Percentiles rank a stretch among this genome's conserved stretches.
Evolutionary conservation across 2,113 vertebrate species (phyloP).

Genomic region (Cynoglossus semilaevis): DNA sequence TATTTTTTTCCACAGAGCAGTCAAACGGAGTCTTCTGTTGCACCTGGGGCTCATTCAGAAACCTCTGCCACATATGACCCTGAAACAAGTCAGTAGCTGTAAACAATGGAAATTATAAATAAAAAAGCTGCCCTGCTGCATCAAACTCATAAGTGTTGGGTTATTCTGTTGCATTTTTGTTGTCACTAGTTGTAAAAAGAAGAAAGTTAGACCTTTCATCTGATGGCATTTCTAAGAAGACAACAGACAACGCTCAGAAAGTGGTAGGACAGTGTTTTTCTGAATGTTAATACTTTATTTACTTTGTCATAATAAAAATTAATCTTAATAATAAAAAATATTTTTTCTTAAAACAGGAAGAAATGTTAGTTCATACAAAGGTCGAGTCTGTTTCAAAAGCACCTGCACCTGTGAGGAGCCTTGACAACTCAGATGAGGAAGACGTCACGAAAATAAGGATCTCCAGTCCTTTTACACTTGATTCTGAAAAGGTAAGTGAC

Average conservation of each 20-base stretch:
- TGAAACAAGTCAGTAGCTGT: constrained; percentile 54
- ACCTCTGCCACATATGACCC: constrained; percentile 42
- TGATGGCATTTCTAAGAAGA: constrained; percentile 35
- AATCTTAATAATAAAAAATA: no score
- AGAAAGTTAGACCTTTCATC: constrained; percentile 63
- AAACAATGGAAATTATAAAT: no score
- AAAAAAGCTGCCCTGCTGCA: no score
- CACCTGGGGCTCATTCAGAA: constrained; percentile 47
- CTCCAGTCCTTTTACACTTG: constrained; percentile 75
- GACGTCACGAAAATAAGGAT: constrained; percentile 73
- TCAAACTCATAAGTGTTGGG: no score
- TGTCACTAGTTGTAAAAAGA: constrained; percentile 60
- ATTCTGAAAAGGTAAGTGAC: constrained; percentile 79
- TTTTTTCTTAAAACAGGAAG: no score
- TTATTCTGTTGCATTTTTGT: constrained; percentile 4
- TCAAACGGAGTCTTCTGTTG: constrained; percentile 40
- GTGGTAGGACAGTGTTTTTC: constrained; percentile 25
- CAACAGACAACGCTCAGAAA: constrained; percentile 32
- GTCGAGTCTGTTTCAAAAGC: constrained; percentile 39
- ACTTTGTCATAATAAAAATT: no score
- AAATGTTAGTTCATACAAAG: constrained; percentile 41
- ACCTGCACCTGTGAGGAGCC: constrained; percentile 32
- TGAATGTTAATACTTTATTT: background rate
- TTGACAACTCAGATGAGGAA: constrained; percentile 73
- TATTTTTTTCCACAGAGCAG: constrained; percentile 44